Percentiles rank a stretch among this genome's conserved stretches.
Conservation (phyloP, 2,113 vertebrate genomes). For the Corythoichthys intestinalis region DNA sequence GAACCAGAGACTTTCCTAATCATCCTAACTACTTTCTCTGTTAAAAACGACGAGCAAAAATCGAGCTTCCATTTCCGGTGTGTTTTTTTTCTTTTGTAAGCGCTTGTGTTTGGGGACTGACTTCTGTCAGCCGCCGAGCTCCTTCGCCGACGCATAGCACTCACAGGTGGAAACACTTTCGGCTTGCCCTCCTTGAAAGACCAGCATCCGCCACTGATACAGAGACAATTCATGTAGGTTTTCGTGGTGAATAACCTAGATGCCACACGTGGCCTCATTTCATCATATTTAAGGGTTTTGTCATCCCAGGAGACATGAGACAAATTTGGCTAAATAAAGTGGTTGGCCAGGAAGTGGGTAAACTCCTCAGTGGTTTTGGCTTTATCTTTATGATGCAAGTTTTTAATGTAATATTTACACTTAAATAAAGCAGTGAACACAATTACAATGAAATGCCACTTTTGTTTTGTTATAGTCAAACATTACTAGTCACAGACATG, state of each 20-base stretch:
- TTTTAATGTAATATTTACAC: background rate
- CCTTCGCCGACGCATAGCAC: too few relatives aligned
- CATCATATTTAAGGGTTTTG: constrained; percentile 43
- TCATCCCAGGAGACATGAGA: constrained; percentile 24
- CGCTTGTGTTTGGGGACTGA: too few relatives aligned
- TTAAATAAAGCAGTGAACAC: background rate
- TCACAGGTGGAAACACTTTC: too few relatives aligned
- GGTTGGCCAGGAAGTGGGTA: constrained; percentile 16
- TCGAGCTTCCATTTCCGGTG: too few relatives aligned
- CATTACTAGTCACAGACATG: background rate
- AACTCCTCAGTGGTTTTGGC: constrained; percentile 2
- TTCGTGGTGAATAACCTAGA: constrained; percentile 55
- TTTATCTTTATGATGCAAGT: constrained; percentile 12
- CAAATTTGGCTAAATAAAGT: constrained; percentile 12
- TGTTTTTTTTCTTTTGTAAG: too few relatives aligned
- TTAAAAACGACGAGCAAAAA: too few relatives aligned
- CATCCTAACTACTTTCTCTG: too few relatives aligned
- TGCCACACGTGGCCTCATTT: constrained; percentile 46
- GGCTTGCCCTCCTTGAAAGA: too few relatives aligned
- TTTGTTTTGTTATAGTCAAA: background rate
- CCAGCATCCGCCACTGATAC: too few relatives aligned
- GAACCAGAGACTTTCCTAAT: too few relatives aligned
- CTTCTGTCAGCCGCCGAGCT: too few relatives aligned
- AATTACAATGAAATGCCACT: background rate
- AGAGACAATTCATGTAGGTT: constrained; percentile 6